Evolutionary conservation across 2,797 vertebrate genomes (phyloP).

Genomic region (Sebastes cheni): DNA sequence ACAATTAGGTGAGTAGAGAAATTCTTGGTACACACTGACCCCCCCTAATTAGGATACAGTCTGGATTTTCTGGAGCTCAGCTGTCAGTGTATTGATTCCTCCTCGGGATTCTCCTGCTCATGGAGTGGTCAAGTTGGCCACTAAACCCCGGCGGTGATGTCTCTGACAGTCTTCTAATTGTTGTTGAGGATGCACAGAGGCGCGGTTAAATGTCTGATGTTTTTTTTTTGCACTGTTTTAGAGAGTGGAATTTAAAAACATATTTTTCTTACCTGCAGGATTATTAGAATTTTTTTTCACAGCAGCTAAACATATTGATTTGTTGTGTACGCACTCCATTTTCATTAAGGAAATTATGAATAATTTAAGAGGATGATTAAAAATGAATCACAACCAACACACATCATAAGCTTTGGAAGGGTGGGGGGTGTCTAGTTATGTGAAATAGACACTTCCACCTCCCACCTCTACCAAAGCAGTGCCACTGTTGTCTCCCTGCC

Average conservation of each 20-base stretch:
- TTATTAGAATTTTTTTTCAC: constrained; percentile 8
- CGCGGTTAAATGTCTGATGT: neutral
- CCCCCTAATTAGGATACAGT: constrained; percentile 78
- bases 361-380: constrained; percentile 74
- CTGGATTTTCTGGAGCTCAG: constrained; percentile 70
- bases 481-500: constrained; percentile 59
- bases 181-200: constrained; percentile 26
- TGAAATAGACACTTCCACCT: constrained; percentile 45
- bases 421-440: constrained; percentile 28
- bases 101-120: constrained; percentile 55
- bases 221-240: neutral
- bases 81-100: constrained; percentile 80
- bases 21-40: constrained; percentile 64
- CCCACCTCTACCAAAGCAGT: constrained; percentile 43
- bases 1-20: constrained; percentile 72
- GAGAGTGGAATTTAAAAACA: neutral
- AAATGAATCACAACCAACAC: constrained; percentile 68
- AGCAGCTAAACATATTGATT: constrained; percentile 62
- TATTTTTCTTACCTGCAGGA: constrained; percentile 3
- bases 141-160: constrained; percentile 30
- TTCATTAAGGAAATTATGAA: constrained; percentile 67
- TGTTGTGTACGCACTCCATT: constrained; percentile 43
- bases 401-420: constrained; percentile 55
- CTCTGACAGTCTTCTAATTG: constrained; percentile 38
- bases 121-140: constrained; percentile 44